Evolutionary conservation across 2,888 invertebrate species (phyloP), one percentile per base, ranked within the genome.

Genomic region (Tipula helvola): DNA sequence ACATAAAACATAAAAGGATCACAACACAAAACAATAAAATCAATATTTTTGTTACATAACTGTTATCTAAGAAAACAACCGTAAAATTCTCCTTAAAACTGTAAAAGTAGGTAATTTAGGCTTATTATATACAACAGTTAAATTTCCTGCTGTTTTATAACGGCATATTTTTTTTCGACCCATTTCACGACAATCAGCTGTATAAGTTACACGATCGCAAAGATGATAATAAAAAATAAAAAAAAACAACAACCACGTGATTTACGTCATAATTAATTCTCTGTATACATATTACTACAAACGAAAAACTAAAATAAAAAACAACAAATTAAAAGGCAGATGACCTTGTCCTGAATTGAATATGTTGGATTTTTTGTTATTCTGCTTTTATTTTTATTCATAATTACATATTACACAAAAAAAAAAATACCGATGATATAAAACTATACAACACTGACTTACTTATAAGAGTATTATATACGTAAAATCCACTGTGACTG

Each of bases 321-420:
- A 71, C 18, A 71, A 71, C 18, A 71, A 71, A 71, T 71, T 71
- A 71, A 71, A 71, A 71, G 71, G 71, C 71, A 71, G 71, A 71
- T 44, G 86, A 86, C 86, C 86, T 86, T 86, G 86, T 86, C 86
- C 86, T 86, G 86, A 44, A 86, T 86, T 86, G 86, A 12, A 71
- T 71, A 71, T 71, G 71, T 71, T 71, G 71, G 71, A 28, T 71
- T 71, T 71, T 71, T 85, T 85, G 41, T 85, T 85, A 18, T 85
- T 85, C n/a, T 28, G 71, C 28, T 71, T 7, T 28, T 71, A 39
- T 71, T 71, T 71, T 71, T 71, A 71, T 71, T 71, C 71, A 71
- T 71, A 71, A 71, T 71, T 71, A 71, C 7, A 28, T 28, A 28
- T 57, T 57, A 57, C 10, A 71, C 52, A 71, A 71, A 57, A 71